phyloP scores from a whole-genome alignment of 2,113 vertebrate genomes.

The Crotalus viridis region DNA sequence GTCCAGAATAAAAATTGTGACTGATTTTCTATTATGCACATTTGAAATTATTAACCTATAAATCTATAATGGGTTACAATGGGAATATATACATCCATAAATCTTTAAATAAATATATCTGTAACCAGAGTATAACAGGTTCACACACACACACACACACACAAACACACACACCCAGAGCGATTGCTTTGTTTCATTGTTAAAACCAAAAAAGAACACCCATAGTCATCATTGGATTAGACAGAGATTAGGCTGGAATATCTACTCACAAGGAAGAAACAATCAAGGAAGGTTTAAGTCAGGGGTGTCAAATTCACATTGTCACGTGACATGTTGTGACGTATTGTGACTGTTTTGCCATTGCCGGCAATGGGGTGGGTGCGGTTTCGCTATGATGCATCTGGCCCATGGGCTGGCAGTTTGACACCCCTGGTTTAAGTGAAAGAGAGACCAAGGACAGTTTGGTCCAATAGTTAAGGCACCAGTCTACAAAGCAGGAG shows the following conservation, averaged over 20 bases:
- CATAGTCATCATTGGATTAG: neutral
- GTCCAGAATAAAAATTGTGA: slow-evolving; percentile 3
- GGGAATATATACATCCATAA: neutral
- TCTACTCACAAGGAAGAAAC: neutral
- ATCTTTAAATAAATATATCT: neutral
- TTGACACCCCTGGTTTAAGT: neutral
- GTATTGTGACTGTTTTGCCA: too few relatives aligned
- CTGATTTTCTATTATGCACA: neutral
- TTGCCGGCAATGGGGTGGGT: too few relatives aligned
- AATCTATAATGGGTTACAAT: neutral
- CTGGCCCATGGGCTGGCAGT: too few relatives aligned
- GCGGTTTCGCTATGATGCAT: too few relatives aligned
- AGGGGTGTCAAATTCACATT: too few relatives aligned
- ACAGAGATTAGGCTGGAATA: neutral
- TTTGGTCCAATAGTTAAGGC: neutral
- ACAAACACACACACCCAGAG: too few relatives aligned
- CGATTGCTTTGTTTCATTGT: neutral
- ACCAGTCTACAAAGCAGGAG: neutral
- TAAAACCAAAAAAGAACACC: neutral
- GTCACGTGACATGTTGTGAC: too few relatives aligned
- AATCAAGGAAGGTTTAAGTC: neutral
- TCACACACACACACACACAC: too few relatives aligned
- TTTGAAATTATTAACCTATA: neutral
- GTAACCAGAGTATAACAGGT: neutral
- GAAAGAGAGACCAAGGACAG: neutral